Conservation (phyloP, 2,888 invertebrate species). For the Drosophila colorata region DNA sequence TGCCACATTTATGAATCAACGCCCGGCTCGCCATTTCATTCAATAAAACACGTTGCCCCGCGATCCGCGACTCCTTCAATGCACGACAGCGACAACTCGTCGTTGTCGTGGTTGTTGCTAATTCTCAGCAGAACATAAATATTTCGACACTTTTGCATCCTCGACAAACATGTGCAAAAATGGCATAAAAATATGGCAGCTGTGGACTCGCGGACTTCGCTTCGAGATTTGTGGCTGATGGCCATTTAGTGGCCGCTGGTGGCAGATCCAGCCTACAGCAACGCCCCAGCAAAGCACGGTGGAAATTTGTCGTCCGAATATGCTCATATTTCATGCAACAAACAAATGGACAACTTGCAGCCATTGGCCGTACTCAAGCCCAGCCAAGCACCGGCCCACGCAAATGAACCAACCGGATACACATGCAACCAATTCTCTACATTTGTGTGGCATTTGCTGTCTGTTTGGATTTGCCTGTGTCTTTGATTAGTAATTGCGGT, state of each 20-base stretch:
- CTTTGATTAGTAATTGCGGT: conserved; percentile 39
- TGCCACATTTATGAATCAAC: conserved; percentile 83
- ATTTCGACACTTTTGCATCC: conserved; percentile 81
- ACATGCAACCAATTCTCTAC: conserved; percentile 36
- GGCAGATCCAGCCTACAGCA: conserved; percentile 27
- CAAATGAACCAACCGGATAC: conserved; percentile 52
- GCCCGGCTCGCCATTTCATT: conserved; percentile 83
- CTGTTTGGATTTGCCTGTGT: conserved; percentile 10
- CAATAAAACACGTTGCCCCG: conserved; percentile 78
- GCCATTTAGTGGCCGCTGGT: conserved; percentile 61
- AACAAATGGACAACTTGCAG: conserved; percentile 73
- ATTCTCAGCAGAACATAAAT: conserved; percentile 77
- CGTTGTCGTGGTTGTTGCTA: conserved; percentile 57
- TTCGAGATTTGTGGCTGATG: conserved; percentile 51
- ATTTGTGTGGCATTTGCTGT: not conserved
- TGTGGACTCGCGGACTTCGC: conserved; percentile 18
- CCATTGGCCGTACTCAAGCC: conserved; percentile 12
- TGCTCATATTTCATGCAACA: conserved; percentile 84
- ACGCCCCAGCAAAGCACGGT: conserved; percentile 3
- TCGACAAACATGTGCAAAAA: conserved; percentile 72
- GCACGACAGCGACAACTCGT: conserved; percentile 68
- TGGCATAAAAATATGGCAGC: conserved; percentile 81
- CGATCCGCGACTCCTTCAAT: conserved; percentile 45
- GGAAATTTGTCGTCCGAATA: conserved; percentile 79
- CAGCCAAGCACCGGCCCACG: conserved; percentile 47